Base-by-base conservation (phyloP, 2,888 invertebrate species). In the Drosophila kuntzei region DNA sequence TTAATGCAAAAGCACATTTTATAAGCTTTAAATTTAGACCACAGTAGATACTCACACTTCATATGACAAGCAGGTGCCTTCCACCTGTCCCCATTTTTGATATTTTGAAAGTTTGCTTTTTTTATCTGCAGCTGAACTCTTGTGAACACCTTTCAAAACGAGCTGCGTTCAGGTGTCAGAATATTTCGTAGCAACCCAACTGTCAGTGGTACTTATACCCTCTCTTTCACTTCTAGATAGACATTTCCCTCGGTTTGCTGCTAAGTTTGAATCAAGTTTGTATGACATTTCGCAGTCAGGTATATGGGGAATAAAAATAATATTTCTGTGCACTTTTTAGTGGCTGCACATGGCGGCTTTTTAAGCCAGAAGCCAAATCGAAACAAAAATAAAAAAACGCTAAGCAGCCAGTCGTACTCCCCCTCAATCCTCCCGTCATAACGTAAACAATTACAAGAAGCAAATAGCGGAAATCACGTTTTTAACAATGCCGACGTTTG, bases 381-480 rank as follows among this genome's bases (percentile, higher is more conserved):
- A 77, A 61, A 59, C 60, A 29, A 20, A 57, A 77, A 61, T 57
- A 58, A 29, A 20, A 57, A 43, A 55, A 61, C 41, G 50, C 46
- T 43, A 61, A 74, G 63, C 37, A 73, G 53, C 32, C 55, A 50
- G 34, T 16, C 41, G n/a, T 47, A 20, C 37, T 39, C 12, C 7
- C 20, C 25, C 25, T 7, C 20, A n/a, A 16, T 5, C 37, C 16
- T 9, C 6, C 12, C 5, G 12, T 18, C 6, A 36, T 54, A 58
- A 63, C 60, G 72, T 55, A 66, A 79, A 80, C 80, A 87, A 78
- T 80, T 86, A 74, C 57, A 71, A 64, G 75, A 46, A 61, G 44
- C 69, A 67, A 78, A 72, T 71, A 80, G 78, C 85, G 85, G 88
- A 88, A 85, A 88, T 85, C 85, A 85, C 85, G 85, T 76, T 85